These are phyloP conservation scores for Sesia apiformis DNA, from an alignment of 2,888 invertebrate species.

Conservation along the genomic window DNA sequence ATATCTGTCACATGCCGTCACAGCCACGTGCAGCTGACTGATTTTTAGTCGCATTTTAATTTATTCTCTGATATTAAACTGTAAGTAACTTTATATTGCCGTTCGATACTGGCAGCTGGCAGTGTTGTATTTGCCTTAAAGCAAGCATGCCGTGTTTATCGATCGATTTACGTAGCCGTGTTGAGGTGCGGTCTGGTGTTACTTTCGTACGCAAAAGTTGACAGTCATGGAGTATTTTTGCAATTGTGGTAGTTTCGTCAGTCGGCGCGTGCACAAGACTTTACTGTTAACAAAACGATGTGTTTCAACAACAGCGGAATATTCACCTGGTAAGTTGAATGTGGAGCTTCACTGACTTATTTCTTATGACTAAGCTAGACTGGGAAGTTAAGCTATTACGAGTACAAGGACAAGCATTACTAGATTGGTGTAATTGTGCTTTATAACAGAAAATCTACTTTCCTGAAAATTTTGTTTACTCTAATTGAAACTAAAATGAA, in stretches of 20 bases:
- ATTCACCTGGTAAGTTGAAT: constrained; percentile 32
- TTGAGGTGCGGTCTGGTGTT: constrained; percentile 15
- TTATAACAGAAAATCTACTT: too few species aligned
- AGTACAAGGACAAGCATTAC: too few species aligned
- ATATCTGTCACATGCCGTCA: neutral
- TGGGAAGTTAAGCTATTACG: too few species aligned
- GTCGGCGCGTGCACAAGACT: constrained; percentile 15
- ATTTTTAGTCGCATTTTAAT: constrained; percentile 29
- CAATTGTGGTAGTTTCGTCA: constrained; percentile 13
- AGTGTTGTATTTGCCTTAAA: constrained; percentile 31
- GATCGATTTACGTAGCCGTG: constrained; percentile 8
- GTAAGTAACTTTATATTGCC: constrained; percentile 13
- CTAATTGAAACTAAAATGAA: too few species aligned
- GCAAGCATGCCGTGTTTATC: constrained; percentile 39
- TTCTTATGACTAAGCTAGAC: too few species aligned
- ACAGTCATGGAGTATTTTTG: constrained; percentile 21
- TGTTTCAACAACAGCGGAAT: constrained; percentile 14
- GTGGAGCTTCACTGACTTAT: too few species aligned
- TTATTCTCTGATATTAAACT: constrained; percentile 18
- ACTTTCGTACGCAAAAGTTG: constrained; percentile 17
- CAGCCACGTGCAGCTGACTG: neutral
- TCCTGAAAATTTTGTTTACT: too few species aligned
- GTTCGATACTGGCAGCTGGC: constrained; percentile 16
- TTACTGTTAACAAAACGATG: constrained; percentile 18
- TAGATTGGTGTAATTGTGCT: too few species aligned